These are phyloP conservation scores for Sarcophaga subvicina DNA, from an alignment of 2,888 invertebrate species.

Conservation along the genomic window DNA sequence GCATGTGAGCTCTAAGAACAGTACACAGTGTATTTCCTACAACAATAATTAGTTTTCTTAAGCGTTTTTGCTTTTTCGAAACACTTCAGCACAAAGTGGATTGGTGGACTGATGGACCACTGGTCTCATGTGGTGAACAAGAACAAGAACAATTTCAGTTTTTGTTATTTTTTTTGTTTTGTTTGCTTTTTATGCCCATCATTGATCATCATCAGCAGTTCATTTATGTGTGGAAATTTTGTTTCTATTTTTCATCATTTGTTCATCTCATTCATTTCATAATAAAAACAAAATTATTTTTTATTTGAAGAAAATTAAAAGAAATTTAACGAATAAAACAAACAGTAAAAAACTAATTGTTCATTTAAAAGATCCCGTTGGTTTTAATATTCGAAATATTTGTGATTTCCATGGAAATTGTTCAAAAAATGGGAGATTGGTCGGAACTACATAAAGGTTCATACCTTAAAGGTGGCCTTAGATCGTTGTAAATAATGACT, in stretches of 20 bases:
- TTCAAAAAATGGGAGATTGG: slow-evolving; percentile 23
- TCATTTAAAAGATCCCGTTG: slow-evolving; percentile 33
- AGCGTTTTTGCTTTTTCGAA: slow-evolving; percentile 22
- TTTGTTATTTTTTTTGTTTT: slow-evolving; percentile 7
- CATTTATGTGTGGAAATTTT: slow-evolving; percentile 55
- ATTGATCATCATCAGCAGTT: slow-evolving; percentile 69
- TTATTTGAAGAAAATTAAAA: slow-evolving; percentile 42
- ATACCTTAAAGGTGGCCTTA: too few relatives aligned
- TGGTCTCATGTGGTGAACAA: slow-evolving; percentile 64
- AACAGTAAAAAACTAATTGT: slow-evolving; percentile 18
- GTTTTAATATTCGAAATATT: slow-evolving; percentile 42
- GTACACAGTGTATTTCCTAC: background rate
- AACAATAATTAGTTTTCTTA: slow-evolving; percentile 59
- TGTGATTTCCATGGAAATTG: slow-evolving; percentile 11
- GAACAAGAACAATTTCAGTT: background rate
- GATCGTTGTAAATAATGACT: too few relatives aligned
- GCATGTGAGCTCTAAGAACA: slow-evolving; percentile 2
- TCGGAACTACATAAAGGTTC: too few relatives aligned
- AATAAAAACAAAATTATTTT: slow-evolving; percentile 32
- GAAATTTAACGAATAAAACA: background rate
- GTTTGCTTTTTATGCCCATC: slow-evolving; percentile 66
- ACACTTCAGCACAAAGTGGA: slow-evolving; percentile 17
- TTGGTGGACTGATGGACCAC: background rate
- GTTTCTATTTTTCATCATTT: slow-evolving; percentile 48
- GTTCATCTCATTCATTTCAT: slow-evolving; percentile 51